phyloP scores from a whole-genome alignment of 2,797 vertebrate species.

The Enteromius afrohamiltoni region DNA sequence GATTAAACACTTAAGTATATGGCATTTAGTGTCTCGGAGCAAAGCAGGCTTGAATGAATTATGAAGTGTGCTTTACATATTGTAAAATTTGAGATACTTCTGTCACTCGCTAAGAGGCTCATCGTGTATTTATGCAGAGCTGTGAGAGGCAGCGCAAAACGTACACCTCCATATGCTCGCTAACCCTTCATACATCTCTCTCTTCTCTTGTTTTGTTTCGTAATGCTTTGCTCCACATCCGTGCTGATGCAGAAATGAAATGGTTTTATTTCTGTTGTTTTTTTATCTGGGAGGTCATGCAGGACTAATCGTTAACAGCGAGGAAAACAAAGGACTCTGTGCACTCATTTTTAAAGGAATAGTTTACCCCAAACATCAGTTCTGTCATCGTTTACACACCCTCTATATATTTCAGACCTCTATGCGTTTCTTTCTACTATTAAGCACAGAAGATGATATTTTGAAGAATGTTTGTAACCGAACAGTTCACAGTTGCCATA shows the following conservation, averaged over 20 bases:
- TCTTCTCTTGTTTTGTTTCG: neutral
- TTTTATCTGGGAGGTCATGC: slow-evolving; percentile 29
- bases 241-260: slow-evolving; percentile 12
- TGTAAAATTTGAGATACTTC: neutral
- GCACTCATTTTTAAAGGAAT: neutral
- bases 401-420: neutral
- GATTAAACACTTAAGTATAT: slow-evolving; percentile 26
- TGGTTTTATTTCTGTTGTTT: slow-evolving; percentile 7
- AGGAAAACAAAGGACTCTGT: slow-evolving; percentile 6
- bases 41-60: neutral
- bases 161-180: neutral
- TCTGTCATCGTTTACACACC: neutral
- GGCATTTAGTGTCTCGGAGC: slow-evolving; percentile 20
- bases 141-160: slow-evolving; percentile 3
- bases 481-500: neutral
- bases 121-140: slow-evolving; percentile 14
- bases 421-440: neutral
- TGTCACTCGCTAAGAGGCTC: slow-evolving; percentile 17
- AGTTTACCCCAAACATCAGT: neutral
- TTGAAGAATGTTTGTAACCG: neutral
- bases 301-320: slow-evolving; percentile 28
- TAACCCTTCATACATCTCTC: neutral
- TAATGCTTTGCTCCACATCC: neutral
- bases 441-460: neutral
- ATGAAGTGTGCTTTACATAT: neutral